phyloP scores from a whole-genome alignment of 2,113 vertebrate genomes.

The Cepphus grylle region DNA sequence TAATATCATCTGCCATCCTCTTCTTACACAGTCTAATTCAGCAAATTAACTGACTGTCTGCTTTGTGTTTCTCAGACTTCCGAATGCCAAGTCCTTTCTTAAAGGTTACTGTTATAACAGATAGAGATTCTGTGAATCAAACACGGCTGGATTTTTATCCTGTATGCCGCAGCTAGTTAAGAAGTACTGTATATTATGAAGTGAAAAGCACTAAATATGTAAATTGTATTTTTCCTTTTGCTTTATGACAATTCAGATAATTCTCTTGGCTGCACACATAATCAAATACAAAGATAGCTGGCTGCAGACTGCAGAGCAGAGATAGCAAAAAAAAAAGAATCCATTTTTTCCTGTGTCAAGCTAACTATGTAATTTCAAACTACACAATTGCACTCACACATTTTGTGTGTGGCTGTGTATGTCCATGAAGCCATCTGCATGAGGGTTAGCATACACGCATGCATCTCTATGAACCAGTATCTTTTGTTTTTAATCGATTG shows the following conservation, averaged over 20 bases:
- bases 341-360: slow-evolving; percentile 69
- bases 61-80: slow-evolving; percentile 13
- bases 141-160: slow-evolving; percentile 56
- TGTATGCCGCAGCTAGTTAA: slow-evolving; percentile 64
- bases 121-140: slow-evolving; percentile 58
- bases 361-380: slow-evolving; percentile 62
- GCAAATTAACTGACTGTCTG: slow-evolving; percentile 51
- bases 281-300: slow-evolving; percentile 75
- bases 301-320: slow-evolving; percentile 74
- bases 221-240: slow-evolving; percentile 75
- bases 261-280: slow-evolving; percentile 70
- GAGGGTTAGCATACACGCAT: not conserved
- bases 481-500: not conserved
- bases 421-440: not conserved
- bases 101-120: slow-evolving; percentile 58
- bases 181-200: slow-evolving; percentile 44
- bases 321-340: slow-evolving; percentile 70
- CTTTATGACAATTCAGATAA: slow-evolving; percentile 73
- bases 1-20: slow-evolving; percentile 34
- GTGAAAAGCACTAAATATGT: slow-evolving; percentile 78
- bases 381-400: slow-evolving; percentile 10
- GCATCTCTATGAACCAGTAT: not conserved
- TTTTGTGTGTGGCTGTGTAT: not conserved
- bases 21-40: slow-evolving; percentile 33
- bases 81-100: slow-evolving; percentile 16